Conservation (phyloP, 2,113 vertebrate species). For the Ameiurus melas region DNA sequence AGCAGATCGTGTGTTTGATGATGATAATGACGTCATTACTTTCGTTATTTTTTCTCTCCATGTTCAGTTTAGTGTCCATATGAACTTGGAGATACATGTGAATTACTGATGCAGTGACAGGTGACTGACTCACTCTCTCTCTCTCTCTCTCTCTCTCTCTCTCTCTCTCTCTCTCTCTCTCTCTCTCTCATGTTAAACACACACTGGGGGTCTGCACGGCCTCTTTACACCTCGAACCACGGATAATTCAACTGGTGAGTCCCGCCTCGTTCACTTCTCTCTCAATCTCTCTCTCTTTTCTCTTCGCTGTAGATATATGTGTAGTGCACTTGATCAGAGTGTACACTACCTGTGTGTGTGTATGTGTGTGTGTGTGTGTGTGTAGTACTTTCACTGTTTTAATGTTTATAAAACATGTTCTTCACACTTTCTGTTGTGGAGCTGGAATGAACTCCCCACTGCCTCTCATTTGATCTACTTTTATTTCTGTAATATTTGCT, state of each 20-base stretch:
- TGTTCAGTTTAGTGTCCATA: neutral
- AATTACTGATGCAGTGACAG: neutral
- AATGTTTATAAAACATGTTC: too few relatives aligned
- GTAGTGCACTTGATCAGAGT: neutral
- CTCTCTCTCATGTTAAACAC: neutral
- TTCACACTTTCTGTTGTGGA: neutral
- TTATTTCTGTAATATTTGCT: neutral
- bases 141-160: neutral
- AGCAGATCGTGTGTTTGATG: neutral
- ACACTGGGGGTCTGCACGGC: neutral
- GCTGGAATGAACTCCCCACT: neutral
- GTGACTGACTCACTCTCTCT: neutral
- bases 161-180: neutral
- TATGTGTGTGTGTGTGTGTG: neutral
- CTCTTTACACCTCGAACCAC: conserved; percentile 1
- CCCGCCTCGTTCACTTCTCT: neutral
- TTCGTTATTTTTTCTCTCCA: neutral
- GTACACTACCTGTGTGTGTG: neutral
- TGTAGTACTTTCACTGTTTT: neutral
- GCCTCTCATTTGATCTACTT: neutral
- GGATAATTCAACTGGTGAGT: conserved; percentile 29
- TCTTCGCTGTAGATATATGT: neutral
- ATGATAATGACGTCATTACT: neutral
- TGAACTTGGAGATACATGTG: neutral
- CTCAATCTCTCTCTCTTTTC: neutral